These are phyloP conservation scores for Platyrinchus mystaceus DNA, from an alignment of 2,797 vertebrate genomes.

Conservation along the genomic window DNA sequence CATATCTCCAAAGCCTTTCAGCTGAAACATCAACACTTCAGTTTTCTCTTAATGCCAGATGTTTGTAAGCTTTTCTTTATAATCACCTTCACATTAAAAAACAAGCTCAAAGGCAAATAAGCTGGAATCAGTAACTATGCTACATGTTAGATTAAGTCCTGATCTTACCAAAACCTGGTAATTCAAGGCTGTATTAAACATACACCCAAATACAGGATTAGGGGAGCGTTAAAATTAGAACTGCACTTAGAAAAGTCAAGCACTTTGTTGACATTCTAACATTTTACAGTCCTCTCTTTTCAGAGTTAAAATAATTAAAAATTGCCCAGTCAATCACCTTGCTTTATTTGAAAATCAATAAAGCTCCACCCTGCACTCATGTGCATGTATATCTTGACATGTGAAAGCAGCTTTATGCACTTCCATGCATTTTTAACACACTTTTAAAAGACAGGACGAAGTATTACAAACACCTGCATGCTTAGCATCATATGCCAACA, in stretches of 20 bases:
- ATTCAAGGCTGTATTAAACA: not conserved
- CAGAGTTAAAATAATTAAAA: not conserved
- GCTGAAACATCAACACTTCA: slow-evolving; percentile 25
- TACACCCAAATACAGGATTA: not conserved
- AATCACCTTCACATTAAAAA: not conserved
- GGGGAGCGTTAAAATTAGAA: not conserved
- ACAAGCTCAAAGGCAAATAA: not conserved
- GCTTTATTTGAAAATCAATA: not conserved
- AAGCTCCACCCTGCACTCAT: not conserved
- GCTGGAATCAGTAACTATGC: not conserved
- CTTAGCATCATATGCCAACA: not conserved
- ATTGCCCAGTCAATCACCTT: not conserved
- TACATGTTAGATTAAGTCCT: fast-evolving
- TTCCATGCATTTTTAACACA: not conserved
- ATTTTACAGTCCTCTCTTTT: not conserved
- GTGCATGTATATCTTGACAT: fast-evolving
- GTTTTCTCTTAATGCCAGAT: not conserved
- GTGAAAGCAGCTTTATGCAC: not conserved
- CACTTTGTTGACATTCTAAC: not conserved
- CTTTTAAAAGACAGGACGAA: not conserved
- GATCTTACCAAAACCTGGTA: not conserved
- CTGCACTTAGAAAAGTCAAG: not conserved
- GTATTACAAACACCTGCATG: not conserved
- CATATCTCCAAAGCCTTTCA: not conserved
- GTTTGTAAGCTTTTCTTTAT: slow-evolving; percentile 1